Evolutionary conservation across 2,888 invertebrate genomes (phyloP), one percentile per base, ranked within the genome.

Genomic region (Gastracanthus pulcherrimus): DNA sequence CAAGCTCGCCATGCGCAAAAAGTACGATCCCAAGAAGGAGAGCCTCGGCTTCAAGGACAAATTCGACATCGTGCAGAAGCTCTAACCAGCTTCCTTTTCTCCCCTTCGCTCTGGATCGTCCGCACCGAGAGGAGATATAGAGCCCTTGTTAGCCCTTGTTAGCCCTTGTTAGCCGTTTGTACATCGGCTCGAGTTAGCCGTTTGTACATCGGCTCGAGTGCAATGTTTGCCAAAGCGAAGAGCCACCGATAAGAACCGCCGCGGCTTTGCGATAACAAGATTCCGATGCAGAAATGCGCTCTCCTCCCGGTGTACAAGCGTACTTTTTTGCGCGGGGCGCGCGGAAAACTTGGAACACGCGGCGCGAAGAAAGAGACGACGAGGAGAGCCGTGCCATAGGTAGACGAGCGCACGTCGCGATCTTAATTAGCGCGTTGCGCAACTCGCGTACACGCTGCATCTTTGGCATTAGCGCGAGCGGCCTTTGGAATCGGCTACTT

Each of bases 51-150:
- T 98, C 90, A 96, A 96, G 92, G 96, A 97, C 93, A 98, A 98
- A 93, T 97, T 97, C 91, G 97, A 98, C 92, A 98, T 98, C 91
- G 96, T 98, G 86, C 97, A 98, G 92, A 97, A 98, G 93, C 95
- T 98, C 92, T 98, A n/a, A 51, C 51, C 51, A 19, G 7, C 51
- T 16, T 34, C 23, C 16, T 36, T 34, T 19, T 13, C 51, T 51
- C 23, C 19, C 41, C 16, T 13, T 9, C 41, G 9, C 41, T 41
- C 9, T 19, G n/a, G n/a, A n/a, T n/a, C n/a, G n/a, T n/a, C n/a
- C n/a, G n/a, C n/a, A n/a, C n/a, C n/a, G n/a, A n/a, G n/a, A n/a
- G n/a, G n/a, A n/a, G n/a, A n/a, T n/a, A n/a, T n/a, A n/a, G n/a
- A n/a, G n/a, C n/a, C n/a, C n/a, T n/a, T n/a, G n/a, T n/a, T n/a